Conservation (phyloP, 2,113 vertebrate species). For the Lamprologus tigripictilis region DNA sequence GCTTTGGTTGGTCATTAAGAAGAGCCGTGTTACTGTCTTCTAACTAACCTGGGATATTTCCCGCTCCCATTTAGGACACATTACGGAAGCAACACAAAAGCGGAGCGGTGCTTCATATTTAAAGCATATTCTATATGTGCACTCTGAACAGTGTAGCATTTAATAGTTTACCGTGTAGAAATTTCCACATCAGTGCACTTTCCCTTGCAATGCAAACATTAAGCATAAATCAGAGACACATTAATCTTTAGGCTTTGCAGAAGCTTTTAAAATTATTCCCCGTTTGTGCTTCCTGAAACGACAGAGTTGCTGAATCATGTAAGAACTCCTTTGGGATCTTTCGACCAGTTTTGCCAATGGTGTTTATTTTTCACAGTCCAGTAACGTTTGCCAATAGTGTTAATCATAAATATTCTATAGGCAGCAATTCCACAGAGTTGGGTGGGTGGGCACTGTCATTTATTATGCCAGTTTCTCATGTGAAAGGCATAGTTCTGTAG, state of each 20-base stretch:
- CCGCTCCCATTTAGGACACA: not conserved
- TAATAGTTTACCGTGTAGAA: not conserved
- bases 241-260: conserved; percentile 11
- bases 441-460: not conserved
- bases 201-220: conserved; percentile 12
- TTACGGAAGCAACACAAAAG: not conserved
- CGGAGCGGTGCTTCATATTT: not conserved
- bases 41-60: not conserved
- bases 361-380: conserved; percentile 48
- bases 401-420: conserved; percentile 45
- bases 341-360: conserved; percentile 20
- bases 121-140: not conserved
- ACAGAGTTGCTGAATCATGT: conserved; percentile 45
- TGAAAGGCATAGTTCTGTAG: not conserved
- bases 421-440: not conserved
- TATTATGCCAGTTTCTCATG: not conserved
- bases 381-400: conserved; percentile 35
- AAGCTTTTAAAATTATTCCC: conserved; percentile 41
- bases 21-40: not conserved
- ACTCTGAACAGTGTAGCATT: not conserved
- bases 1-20: not conserved
- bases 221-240: not conserved
- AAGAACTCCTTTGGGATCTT: conserved; percentile 50
- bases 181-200: not conserved
- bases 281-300: conserved; percentile 35